Percentiles rank a stretch among this genome's conserved stretches.
phyloP scores from a whole-genome alignment of 1,140 invertebrate genomes.

The Hydropsyche tenuis region DNA sequence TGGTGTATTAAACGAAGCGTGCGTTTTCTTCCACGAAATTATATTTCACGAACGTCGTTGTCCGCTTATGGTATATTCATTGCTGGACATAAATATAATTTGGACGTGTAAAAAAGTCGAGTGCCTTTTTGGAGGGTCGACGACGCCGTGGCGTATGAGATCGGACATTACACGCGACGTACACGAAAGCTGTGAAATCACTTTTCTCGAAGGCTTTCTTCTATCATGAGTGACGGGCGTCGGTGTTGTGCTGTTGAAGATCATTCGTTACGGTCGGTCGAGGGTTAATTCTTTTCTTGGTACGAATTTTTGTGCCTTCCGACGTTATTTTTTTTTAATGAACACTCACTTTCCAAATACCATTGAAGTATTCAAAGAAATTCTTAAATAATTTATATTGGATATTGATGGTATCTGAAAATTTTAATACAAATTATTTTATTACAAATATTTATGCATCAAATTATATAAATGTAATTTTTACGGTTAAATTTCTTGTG shows the following conservation, averaged over 20 bases:
- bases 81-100: neutral
- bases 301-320: too few relatives aligned
- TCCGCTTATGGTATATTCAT: neutral
- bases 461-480: too few relatives aligned
- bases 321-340: too few relatives aligned
- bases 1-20: neutral
- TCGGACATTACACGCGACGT: neutral
- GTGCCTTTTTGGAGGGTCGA: neutral
- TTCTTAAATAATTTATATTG: too few relatives aligned
- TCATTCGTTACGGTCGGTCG: conserved; percentile 12
- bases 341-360: too few relatives aligned
- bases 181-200: conserved; percentile 41
- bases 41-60: neutral
- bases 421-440: too few relatives aligned
- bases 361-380: too few relatives aligned
- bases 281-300: too few relatives aligned
- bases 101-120: too few relatives aligned
- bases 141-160: neutral
- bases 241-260: neutral
- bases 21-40: neutral
- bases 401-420: too few relatives aligned
- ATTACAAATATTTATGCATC: too few relatives aligned
- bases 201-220: conserved; percentile 14
- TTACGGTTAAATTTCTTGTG: too few relatives aligned
- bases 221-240: conserved; percentile 21